Base-by-base conservation (phyloP, 2,888 invertebrate species). In the Volucella zonaria region DNA sequence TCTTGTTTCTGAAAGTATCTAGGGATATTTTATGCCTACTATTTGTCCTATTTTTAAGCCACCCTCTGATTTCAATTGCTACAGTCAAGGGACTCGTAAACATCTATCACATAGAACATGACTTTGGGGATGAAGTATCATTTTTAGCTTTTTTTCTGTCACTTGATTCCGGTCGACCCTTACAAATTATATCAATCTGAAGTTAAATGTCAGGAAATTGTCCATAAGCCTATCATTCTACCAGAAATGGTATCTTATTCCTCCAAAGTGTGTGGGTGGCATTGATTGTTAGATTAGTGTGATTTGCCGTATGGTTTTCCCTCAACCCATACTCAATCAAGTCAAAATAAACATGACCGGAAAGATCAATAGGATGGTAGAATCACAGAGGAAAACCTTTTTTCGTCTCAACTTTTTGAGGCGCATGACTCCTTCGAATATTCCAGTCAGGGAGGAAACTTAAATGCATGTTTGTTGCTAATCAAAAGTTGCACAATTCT, bases 401-500 rank as follows among this genome's bases (percentile, higher is more conserved):
- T 61, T 68, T 47, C 43, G 3, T 6, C 31, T 31, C 31, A 31
- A 64, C 61, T 47, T 62, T 77, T 77, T 49, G 31, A 42, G 8
- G 12, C 15, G 42, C 62, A 62, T 45, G 49, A 62, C 40, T 56
- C 54, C 42, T 62, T 61, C 12, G 42, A 40, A 43, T 23, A 70
- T 56, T 62, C 31, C 47, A 77, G 62, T 59, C 77, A 70, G 62
- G 38, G 12, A 43, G 10, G 6, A 52, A 23, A 10, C 8, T 15
- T 70, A 15, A 18, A 40, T 59, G 10, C 42, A 52, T 75, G 31
- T 59, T 43, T 23, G 74, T 58, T 6, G 31, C 6, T 31, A 31
- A 56, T 75, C 58, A 61, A 45, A 68, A 76, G 67, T 68, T 68
- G 40, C 52, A 52, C 61, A n/a, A 61, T 54, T 43, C n/a, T 12